phyloP scores from a whole-genome alignment of 2,797 vertebrate genomes.

The Nannoperca obscura region DNA sequence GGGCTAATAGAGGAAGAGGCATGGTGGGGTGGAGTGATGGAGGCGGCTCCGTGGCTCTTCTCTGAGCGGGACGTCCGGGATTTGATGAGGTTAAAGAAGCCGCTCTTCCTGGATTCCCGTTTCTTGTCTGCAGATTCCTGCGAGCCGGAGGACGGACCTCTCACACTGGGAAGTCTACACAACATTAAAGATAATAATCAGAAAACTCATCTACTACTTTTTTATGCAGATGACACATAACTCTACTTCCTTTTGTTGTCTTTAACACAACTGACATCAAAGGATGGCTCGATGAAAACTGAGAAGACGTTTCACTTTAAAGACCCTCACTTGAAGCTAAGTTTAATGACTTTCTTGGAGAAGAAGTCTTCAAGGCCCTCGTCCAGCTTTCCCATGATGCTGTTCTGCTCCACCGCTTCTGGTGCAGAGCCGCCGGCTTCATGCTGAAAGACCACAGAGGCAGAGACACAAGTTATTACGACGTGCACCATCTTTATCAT shows the following conservation, averaged over 20 bases:
- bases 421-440: slow-evolving; percentile 74
- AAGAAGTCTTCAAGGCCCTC: slow-evolving; percentile 98
- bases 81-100: slow-evolving; percentile 95
- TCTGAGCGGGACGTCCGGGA: slow-evolving; percentile 88
- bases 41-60: slow-evolving; percentile 80
- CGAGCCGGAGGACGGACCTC: slow-evolving; percentile 62
- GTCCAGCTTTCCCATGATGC: slow-evolving; percentile 90
- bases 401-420: slow-evolving; percentile 87
- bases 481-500: not conserved
- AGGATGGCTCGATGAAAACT: not conserved
- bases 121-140: slow-evolving; percentile 86
- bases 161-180: slow-evolving; percentile 82
- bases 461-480: not conserved
- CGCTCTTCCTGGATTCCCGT: slow-evolving; percentile 92
- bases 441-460: slow-evolving; percentile 22
- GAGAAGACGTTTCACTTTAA: not conserved
- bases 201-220: not conserved
- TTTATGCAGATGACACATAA: not conserved
- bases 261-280: not conserved
- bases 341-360: slow-evolving; percentile 92
- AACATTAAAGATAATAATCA: not conserved
- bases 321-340: slow-evolving; percentile 89
- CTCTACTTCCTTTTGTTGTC: not conserved
- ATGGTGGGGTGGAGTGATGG: slow-evolving; percentile 43
- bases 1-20: slow-evolving; percentile 45